Conservation (phyloP, 1,140 invertebrate species). For the Leptinotarsa texana region DNA sequence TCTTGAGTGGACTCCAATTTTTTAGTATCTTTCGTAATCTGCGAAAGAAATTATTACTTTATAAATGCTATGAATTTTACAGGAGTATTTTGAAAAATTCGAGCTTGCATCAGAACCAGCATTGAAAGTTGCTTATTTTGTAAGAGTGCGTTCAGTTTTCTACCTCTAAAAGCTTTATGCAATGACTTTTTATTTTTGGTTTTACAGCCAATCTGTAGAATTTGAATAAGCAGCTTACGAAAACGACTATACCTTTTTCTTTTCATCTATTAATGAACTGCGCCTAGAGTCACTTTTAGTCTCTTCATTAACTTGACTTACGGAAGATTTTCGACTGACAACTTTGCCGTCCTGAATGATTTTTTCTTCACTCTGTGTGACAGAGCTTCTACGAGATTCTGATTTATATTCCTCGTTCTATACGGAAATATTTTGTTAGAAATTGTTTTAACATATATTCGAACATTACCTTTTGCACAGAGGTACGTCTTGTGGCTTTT, state of each 20-base stretch:
- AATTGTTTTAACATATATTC: neutral
- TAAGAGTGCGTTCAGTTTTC: too few relatives aligned
- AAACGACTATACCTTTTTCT: constrained; percentile 58
- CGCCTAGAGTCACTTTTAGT: constrained; percentile 64
- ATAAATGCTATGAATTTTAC: too few relatives aligned
- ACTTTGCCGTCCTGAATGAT: constrained; percentile 50
- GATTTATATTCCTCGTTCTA: constrained; percentile 60
- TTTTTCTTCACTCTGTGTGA: constrained; percentile 60
- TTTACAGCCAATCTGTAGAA: too few relatives aligned
- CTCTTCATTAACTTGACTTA: constrained; percentile 59
- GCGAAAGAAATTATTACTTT: constrained; percentile 6
- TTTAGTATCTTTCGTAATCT: constrained; percentile 38
- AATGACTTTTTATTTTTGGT: too few relatives aligned
- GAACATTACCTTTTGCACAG: constrained; percentile 37
- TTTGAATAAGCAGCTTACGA: neutral
- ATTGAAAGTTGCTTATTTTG: neutral
- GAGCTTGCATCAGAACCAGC: too few relatives aligned
- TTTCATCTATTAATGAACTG: constrained; percentile 65
- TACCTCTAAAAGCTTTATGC: too few relatives aligned
- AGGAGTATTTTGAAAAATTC: too few relatives aligned
- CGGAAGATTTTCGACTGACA: constrained; percentile 51
- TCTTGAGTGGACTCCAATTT: constrained; percentile 51
- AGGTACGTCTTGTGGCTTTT: constrained; percentile 32
- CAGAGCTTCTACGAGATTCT: constrained; percentile 68
- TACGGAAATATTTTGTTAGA: constrained; percentile 20